phyloP scores from a whole-genome alignment of 2,888 invertebrate species.

The Escarpia spicata region DNA sequence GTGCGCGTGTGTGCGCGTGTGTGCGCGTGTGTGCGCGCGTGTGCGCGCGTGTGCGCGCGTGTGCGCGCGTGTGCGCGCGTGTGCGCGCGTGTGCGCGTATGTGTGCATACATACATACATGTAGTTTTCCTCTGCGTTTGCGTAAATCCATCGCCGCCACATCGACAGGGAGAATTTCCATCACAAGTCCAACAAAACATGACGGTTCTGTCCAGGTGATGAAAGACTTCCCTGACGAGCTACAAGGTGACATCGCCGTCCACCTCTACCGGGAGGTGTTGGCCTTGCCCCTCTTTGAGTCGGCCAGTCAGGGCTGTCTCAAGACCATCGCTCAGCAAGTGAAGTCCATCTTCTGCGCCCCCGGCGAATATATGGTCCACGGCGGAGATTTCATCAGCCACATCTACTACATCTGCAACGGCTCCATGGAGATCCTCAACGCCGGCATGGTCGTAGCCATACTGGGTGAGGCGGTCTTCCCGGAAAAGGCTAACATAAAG shows the following conservation, averaged over 20 bases:
- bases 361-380: constrained; percentile 93
- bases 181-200: background rate
- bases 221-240: constrained; percentile 94
- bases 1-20: too few relatives aligned
- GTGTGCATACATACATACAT: too few relatives aligned
- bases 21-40: too few relatives aligned
- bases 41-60: too few relatives aligned
- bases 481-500: background rate
- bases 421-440: constrained; percentile 96
- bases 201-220: constrained; percentile 78
- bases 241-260: constrained; percentile 94
- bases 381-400: constrained; percentile 93
- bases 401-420: constrained; percentile 95
- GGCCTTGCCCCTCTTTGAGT: constrained; percentile 92
- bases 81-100: too few relatives aligned
- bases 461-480: constrained; percentile 76
- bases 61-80: too few relatives aligned
- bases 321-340: constrained; percentile 84
- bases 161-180: background rate
- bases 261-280: constrained; percentile 94
- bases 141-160: too few relatives aligned
- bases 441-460: constrained; percentile 97
- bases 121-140: too few relatives aligned
- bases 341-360: constrained; percentile 93
- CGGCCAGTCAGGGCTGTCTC: constrained; percentile 92